Evolutionary conservation across 2,888 invertebrate species (phyloP), one percentile per base, ranked within the genome.

Genomic region (Labia minor): DNA sequence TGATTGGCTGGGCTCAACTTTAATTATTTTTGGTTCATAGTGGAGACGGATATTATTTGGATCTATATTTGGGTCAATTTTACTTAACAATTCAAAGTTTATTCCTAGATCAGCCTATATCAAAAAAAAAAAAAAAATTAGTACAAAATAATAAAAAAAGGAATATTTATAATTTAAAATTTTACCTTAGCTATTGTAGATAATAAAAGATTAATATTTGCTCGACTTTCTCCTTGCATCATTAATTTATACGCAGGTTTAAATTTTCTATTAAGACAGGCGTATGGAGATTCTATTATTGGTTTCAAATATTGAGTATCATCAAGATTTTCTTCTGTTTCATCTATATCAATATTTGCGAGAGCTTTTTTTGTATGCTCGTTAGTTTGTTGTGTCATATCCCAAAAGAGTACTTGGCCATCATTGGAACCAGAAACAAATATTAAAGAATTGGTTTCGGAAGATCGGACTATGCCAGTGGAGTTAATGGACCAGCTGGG

Each of bases 361-460:
- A 1, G 19, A 14, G 19, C 49, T 19, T 21, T 19, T 21, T 21
- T 21, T 6, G 26, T 49, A n/a, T 49, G 49, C 4, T 49, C 61
- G 21, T 20, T 19, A 21, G 21, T 18, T 19, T 61, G 19, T 14
- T 20, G 1, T 37, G 85, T 83, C 65, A 90, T 77, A 77, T 87
- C 85, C 89, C 90, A 90, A 73, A 88, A 83, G 61, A 85, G 79
- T 63, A 90, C 79, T 0, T 78, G 81, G 0, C 89, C 89, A 74
- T 90, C 90, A 70, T 83, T 79, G 21, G 86, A 82, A 21, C 83
- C 81, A 0, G 87, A 85, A 1, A 85, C 75, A 73, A 90, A 87
- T 73, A 86, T 88, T 67, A 84, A 76, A 11, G 85, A 79, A 64
- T 49, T 14, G 3, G 14, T 49, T 4, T 49, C 49, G 8, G 49